Evolutionary conservation across 2,113 vertebrate genomes (phyloP), one percentile per base, ranked within the genome.

Genomic region (Chascanopsetta lugubris): DNA sequence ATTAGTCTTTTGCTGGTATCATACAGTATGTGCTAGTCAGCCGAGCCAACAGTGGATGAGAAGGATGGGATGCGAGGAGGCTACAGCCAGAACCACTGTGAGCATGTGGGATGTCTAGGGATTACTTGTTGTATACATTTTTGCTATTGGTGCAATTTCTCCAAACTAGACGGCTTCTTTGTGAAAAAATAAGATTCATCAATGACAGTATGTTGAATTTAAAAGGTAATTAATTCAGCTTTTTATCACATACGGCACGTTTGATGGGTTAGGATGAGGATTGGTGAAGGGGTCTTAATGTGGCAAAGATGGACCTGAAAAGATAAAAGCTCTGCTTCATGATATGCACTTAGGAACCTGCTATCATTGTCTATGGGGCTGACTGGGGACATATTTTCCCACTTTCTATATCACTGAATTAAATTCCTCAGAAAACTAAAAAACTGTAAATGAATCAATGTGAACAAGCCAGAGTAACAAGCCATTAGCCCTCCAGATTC

Each of bases 81-180:
- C 2, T 24, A 83, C 75, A 79, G 60, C 66, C 32, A 51, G 40
- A 79, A 77, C 85, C 77, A 77, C 47, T 56, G 2, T 56, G 59
- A 62, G 29, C 58, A 38, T 24, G 46, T 20, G 22, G 82, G 80
- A 93, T 84, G 86, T 84, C 88, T 85, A 60, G 68, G 54, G 56
- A 65, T 71, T 45, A 71, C 67, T 32, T 26, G 79, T 69, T 59
- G 27, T 27, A 42, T 17, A 42, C 2, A 17, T 84, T 55, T 30
- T 61, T 47, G 56, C 56, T 53, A n/a, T n/a, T 15, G 5, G 34
- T 4, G 12, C 34, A 58, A 45, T 79, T 54, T 78, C 68, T 43
- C 55, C 70, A 36, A 58, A 68, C 48, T 56, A 36, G 30, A 60
- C 10, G 17, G 8, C 61, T 11, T 38, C 17, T 40, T 5, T 1